phyloP scores from a whole-genome alignment of 2,113 vertebrate species.

The Lepus europaeus region DNA sequence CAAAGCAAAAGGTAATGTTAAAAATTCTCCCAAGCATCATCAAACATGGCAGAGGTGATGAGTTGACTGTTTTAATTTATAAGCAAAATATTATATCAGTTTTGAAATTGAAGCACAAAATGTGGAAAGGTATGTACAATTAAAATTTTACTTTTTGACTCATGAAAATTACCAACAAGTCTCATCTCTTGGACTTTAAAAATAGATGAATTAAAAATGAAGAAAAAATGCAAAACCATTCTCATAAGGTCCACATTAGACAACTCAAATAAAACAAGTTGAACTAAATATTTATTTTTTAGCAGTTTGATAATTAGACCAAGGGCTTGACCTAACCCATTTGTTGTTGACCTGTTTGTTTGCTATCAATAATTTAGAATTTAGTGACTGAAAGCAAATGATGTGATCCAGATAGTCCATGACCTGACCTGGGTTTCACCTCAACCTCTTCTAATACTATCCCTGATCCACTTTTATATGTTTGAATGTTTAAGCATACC shows the following conservation, averaged over 20 bases:
- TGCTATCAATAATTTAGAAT: not conserved
- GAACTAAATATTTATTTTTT: not conserved
- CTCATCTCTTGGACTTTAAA: not conserved
- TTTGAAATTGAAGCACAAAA: not conserved
- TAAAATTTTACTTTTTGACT: not conserved
- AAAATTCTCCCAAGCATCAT: not conserved
- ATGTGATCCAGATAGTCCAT: not conserved
- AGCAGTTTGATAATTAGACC: not conserved
- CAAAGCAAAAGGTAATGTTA: not conserved
- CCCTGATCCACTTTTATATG: not conserved
- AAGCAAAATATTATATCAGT: not conserved
- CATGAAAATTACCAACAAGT: not conserved
- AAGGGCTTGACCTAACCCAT: not conserved
- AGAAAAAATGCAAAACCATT: not conserved
- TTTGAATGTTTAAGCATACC: not conserved
- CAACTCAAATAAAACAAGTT: not conserved
- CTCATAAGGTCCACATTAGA: not conserved
- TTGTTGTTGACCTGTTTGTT: not conserved
- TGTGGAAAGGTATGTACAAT: not conserved
- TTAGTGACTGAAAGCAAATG: not conserved
- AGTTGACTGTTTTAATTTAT: not conserved
- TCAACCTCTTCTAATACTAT: not conserved
- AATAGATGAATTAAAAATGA: not conserved
- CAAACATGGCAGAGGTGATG: not conserved
- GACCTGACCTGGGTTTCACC: not conserved